Evolutionary conservation across 2,797 vertebrate species (phyloP).

Genomic region (Dipus sagitta): DNA sequence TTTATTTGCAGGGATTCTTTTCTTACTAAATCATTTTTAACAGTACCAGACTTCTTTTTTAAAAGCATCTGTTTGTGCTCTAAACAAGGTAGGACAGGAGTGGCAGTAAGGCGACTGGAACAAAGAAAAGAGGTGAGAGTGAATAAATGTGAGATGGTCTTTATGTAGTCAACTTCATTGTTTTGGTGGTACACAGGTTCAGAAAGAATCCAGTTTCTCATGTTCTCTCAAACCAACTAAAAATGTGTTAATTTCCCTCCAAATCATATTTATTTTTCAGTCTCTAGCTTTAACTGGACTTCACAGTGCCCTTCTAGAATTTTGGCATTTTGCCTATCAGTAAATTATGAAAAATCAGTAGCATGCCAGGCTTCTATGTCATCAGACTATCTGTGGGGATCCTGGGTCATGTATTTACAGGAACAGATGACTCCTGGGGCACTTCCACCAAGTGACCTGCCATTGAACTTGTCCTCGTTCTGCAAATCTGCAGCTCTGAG

Average conservation of each 20-base stretch:
- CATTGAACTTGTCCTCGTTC: not conserved
- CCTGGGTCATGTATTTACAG: conserved; percentile 44
- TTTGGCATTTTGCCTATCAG: conserved; percentile 58
- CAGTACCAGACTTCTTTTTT: not conserved
- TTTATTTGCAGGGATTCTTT: conserved; percentile 26
- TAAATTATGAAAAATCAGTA: conserved; percentile 66
- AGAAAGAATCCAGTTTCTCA: conserved; percentile 35
- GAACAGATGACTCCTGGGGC: conserved; percentile 48
- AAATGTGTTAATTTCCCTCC: not conserved
- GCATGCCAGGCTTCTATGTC: conserved; percentile 4
- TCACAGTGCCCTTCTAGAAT: conserved; percentile 48
- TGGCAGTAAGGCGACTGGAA: not conserved
- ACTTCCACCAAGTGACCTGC: conserved; percentile 30
- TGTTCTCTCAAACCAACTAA: conserved; percentile 33
- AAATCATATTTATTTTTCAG: not conserved
- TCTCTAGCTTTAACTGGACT: conserved; percentile 1
- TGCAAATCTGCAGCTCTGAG: not conserved
- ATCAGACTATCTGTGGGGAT: conserved; percentile 22
- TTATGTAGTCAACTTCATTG: not conserved
- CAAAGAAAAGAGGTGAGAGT: not conserved
- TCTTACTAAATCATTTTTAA: not conserved
- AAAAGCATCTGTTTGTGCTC: not conserved
- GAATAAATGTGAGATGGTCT: not conserved
- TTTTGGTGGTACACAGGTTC: not conserved
- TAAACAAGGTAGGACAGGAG: not conserved